Evolutionary conservation across 2,888 invertebrate species (phyloP).

Genomic region (Trachelus tabidus): DNA sequence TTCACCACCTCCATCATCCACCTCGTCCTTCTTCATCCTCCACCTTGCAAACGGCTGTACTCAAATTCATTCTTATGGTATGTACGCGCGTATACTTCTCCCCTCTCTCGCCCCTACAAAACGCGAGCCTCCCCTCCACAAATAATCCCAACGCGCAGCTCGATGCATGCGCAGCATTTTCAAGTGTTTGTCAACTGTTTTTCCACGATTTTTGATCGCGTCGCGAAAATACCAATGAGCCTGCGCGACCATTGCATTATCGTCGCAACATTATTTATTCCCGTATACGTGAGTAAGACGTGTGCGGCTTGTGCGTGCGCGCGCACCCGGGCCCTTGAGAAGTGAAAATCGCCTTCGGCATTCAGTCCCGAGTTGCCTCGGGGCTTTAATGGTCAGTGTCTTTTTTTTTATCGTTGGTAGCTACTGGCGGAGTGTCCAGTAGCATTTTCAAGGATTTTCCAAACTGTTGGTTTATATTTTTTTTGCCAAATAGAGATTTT

Average conservation of each 20-base stretch:
- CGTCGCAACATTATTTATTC: background rate
- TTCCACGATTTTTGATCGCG: slow-evolving; percentile 37
- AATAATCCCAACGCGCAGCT: slow-evolving; percentile 7
- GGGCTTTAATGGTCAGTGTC: no score
- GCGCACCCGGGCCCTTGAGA: slow-evolving; percentile 40
- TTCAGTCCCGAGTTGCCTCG: background rate
- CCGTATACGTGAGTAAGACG: background rate
- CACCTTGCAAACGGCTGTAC: no score
- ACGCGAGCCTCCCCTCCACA: slow-evolving; percentile 13
- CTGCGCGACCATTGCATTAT: slow-evolving; percentile 16
- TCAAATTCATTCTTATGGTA: no score
- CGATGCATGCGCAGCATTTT: slow-evolving; percentile 42
- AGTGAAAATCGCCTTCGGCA: slow-evolving; percentile 38
- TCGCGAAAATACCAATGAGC: slow-evolving; percentile 38
- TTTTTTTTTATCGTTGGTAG: no score
- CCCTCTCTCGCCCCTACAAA: slow-evolving; percentile 26
- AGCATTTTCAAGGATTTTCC: no score
- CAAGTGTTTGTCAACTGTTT: slow-evolving; percentile 25
- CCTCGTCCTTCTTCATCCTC: no score
- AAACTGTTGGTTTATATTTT: no score
- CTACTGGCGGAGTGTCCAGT: no score
- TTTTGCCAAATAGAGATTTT: no score
- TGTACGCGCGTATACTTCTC: no score
- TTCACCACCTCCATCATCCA: no score
- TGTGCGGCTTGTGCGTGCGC: slow-evolving; percentile 6